Conservation (phyloP, 1,140 invertebrate genomes). For the Philotrypesis tridentata region DNA sequence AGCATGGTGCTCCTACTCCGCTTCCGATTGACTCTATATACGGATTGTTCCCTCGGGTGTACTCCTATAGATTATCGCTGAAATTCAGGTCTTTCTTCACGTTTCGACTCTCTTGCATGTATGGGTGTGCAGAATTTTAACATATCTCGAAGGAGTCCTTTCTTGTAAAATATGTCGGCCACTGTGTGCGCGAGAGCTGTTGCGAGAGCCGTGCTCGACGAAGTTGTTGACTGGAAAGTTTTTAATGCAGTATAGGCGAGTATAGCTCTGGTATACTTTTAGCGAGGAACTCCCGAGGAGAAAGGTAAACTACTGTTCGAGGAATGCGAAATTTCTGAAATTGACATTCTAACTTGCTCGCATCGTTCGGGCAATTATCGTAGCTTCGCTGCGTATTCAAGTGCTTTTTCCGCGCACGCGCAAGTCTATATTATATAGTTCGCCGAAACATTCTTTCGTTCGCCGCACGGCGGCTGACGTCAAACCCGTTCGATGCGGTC, state of each 20-base stretch:
- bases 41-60: not conserved
- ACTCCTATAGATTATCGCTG: not conserved
- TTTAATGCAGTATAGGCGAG: not conserved
- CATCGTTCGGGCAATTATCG: slow-evolving; percentile 39
- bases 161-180: not conserved
- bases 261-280: not conserved
- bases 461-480: not conserved
- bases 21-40: slow-evolving; percentile 1
- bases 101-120: not conserved
- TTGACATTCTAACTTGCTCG: slow-evolving; percentile 32
- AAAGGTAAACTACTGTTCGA: slow-evolving; percentile 29
- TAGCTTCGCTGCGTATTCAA: slow-evolving; percentile 31
- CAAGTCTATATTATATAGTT: no score
- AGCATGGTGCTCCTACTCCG: not conserved
- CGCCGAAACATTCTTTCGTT: slow-evolving; percentile 27
- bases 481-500: slow-evolving; percentile 27
- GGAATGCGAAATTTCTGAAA: slow-evolving; percentile 39
- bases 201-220: not conserved
- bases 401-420: slow-evolving; percentile 5
- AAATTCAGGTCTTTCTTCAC: not conserved
- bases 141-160: not conserved
- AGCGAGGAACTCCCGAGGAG: slow-evolving; percentile 12
- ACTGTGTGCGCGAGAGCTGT: not conserved
- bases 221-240: not conserved
- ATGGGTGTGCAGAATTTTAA: not conserved